A percentile compares a stretch with the other conserved stretches of the same genome.
These are phyloP conservation scores for Papilio demoleus DNA, from an alignment of 2,888 invertebrate genomes.

Conservation along the genomic window DNA sequence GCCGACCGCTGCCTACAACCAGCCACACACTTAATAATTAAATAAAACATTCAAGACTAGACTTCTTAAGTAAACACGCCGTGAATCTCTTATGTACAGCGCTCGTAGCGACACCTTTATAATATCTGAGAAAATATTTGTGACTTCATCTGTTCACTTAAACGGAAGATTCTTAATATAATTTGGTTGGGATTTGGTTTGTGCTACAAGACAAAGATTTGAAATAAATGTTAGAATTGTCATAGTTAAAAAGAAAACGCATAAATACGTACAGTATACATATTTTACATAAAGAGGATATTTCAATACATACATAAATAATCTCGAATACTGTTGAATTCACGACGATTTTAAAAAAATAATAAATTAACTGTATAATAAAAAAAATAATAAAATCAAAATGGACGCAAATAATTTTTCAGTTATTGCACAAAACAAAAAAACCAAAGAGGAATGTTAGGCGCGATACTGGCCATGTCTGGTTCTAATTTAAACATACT, in stretches of 20 bases:
- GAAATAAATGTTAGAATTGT: constrained; percentile 46
- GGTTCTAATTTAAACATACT: constrained; percentile 34
- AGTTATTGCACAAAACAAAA: constrained; percentile 76
- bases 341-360: constrained; percentile 59
- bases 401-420: constrained; percentile 81
- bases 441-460: constrained; percentile 45
- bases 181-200: constrained; percentile 71
- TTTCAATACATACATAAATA: constrained; percentile 38
- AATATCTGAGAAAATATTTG: constrained; percentile 61
- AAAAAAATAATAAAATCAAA: constrained; percentile 56
- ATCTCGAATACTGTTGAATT: constrained; percentile 74
- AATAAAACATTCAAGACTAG: constrained; percentile 75
- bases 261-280: constrained; percentile 64
- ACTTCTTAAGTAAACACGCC: constrained; percentile 78
- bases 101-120: constrained; percentile 38
- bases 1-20: constrained; percentile 57
- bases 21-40: constrained; percentile 64
- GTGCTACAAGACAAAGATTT: constrained; percentile 55
- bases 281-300: constrained; percentile 34
- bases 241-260: constrained; percentile 47
- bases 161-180: constrained; percentile 62
- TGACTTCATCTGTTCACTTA: constrained; percentile 57
- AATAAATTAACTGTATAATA: constrained; percentile 44
- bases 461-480: constrained; percentile 56
- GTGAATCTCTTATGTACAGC: constrained; percentile 60